These are phyloP conservation scores for Artemia sp. DNA, from an alignment of 2,888 invertebrate genomes.

Conservation along the genomic window DNA sequence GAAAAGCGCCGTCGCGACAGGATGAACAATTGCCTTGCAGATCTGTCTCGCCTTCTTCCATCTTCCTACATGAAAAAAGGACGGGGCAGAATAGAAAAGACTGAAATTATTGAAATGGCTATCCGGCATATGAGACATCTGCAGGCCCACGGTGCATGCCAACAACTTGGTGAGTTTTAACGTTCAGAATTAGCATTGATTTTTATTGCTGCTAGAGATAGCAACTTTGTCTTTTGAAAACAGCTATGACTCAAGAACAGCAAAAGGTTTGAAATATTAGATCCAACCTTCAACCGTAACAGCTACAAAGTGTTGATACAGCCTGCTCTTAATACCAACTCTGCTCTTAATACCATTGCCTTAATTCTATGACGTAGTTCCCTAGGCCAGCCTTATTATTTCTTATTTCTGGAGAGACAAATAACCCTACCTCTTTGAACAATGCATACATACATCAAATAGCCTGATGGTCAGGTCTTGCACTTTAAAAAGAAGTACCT, in stretches of 20 bases:
- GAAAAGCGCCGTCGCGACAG: conserved; percentile 85
- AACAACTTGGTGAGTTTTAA: conserved; percentile 28
- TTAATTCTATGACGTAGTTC: no score
- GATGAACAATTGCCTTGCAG: conserved; percentile 92
- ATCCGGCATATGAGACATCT: conserved; percentile 81
- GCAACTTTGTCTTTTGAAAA: conserved; percentile 23
- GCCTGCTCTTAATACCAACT: no score
- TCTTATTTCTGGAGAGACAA: no score
- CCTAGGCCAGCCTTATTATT: no score
- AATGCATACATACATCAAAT: no score
- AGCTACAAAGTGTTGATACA: neutral
- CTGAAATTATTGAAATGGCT: conserved; percentile 95
- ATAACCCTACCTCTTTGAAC: no score
- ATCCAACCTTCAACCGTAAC: neutral
- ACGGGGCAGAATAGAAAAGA: conserved; percentile 86
- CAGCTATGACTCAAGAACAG: neutral
- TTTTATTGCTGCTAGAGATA: conserved; percentile 26
- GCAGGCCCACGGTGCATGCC: conserved; percentile 38
- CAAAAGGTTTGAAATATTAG: no score
- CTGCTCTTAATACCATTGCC: no score
- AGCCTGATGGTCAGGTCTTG: no score
- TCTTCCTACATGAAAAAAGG: conserved; percentile 85
- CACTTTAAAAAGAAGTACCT: no score
- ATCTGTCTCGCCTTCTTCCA: conserved; percentile 79
- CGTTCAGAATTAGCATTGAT: conserved; percentile 3